A percentile compares a stretch with the other conserved stretches of the same genome.
Conservation (phyloP, 2,888 invertebrate genomes). For the Cactoblastis cactorum region DNA sequence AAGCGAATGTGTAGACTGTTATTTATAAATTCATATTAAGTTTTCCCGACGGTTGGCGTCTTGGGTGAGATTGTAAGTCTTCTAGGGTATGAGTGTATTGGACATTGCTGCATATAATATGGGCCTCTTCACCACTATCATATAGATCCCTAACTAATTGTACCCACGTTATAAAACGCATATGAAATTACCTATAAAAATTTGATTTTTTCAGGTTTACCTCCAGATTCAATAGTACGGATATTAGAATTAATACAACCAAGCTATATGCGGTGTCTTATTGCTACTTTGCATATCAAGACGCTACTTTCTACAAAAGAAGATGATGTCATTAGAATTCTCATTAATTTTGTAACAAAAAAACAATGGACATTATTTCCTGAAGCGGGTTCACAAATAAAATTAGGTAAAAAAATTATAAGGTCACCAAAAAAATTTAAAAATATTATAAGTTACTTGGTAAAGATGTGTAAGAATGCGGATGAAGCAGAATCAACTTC, state of each 20-base stretch:
- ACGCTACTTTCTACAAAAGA: slow-evolving; percentile 39
- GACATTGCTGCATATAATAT: too few relatives aligned
- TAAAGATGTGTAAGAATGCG: slow-evolving; percentile 31
- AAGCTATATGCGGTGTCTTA: slow-evolving; percentile 49
- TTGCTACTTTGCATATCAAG: slow-evolving; percentile 45
- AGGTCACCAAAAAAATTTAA: slow-evolving; percentile 33
- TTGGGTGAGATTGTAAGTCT: too few relatives aligned
- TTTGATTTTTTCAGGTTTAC: slow-evolving; percentile 47
- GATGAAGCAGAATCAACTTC: slow-evolving; percentile 8
- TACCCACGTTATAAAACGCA: too few relatives aligned
- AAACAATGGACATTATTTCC: slow-evolving; percentile 40
- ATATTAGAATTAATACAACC: slow-evolving; percentile 59
- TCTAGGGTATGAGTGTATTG: too few relatives aligned
- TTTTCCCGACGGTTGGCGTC: too few relatives aligned
- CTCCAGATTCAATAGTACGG: slow-evolving; percentile 43
- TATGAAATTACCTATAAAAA: too few relatives aligned
- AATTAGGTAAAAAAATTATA: slow-evolving; percentile 29
- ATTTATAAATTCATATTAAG: too few relatives aligned
- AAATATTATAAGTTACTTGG: slow-evolving; percentile 35
- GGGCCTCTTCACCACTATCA: too few relatives aligned
- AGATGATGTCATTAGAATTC: slow-evolving; percentile 41
- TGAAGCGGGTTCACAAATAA: slow-evolving; percentile 27
- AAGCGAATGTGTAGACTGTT: too few relatives aligned
- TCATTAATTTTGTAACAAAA: slow-evolving; percentile 44
- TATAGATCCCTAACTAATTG: too few relatives aligned